phyloP scores from a whole-genome alignment of 2,797 vertebrate species.

The Odontamblyopus rebecca region DNA sequence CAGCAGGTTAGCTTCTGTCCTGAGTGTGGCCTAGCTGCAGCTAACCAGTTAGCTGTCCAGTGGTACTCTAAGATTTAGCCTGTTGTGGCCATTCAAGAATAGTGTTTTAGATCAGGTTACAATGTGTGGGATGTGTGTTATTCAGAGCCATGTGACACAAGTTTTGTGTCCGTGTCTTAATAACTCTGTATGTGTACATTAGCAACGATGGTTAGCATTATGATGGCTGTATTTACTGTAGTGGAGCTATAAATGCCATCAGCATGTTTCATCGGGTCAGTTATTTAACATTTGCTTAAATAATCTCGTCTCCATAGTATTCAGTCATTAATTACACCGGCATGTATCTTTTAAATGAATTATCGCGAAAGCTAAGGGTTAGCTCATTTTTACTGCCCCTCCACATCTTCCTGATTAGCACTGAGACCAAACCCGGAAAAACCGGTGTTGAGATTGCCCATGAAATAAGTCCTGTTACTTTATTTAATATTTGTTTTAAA shows the following conservation, averaged over 20 bases:
- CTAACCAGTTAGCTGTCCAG: constrained; percentile 65
- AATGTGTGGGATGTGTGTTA: background rate
- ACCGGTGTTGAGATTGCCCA: constrained; percentile 28
- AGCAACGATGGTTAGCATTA: constrained; percentile 56
- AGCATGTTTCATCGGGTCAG: background rate
- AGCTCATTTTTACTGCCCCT: constrained; percentile 55
- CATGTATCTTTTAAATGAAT: background rate
- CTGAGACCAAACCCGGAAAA: constrained; percentile 72
- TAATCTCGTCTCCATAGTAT: background rate
- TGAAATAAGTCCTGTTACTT: background rate
- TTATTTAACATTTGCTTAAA: background rate
- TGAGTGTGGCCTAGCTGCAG: constrained; percentile 71
- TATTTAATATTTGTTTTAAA: constrained; percentile 7
- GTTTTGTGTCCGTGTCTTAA: constrained; percentile 22
- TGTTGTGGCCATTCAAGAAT: background rate
- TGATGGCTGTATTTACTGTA: constrained; percentile 60
- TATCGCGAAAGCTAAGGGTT: constrained; percentile 34
- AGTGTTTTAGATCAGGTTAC: background rate
- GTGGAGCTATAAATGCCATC: constrained; percentile 13
- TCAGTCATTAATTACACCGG: background rate
- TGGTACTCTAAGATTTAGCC: constrained; percentile 27
- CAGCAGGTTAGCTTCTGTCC: constrained; percentile 76
- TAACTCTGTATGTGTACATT: constrained; percentile 52
- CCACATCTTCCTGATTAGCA: constrained; percentile 60
- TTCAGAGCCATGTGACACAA: constrained; percentile 23